These are phyloP conservation scores for Caenorhabditis imperialis DNA, from an alignment of 2,888 invertebrate species.

Conservation along the genomic window DNA sequence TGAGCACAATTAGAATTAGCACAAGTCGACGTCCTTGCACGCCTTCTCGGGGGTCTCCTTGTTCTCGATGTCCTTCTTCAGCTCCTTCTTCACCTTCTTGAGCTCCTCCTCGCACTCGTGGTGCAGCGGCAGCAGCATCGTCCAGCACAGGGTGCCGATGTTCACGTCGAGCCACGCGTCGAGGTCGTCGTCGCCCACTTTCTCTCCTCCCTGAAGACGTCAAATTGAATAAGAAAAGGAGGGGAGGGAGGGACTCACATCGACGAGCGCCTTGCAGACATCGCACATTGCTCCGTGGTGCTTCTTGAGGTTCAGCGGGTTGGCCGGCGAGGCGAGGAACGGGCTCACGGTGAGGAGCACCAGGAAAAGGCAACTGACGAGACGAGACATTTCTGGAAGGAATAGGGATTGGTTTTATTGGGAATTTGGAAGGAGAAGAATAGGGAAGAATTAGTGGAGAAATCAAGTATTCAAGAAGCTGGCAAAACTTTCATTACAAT, in stretches of 20 bases:
- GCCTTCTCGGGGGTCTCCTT: slow-evolving; percentile 48
- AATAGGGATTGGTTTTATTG: background rate
- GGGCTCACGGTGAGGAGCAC: slow-evolving; percentile 16
- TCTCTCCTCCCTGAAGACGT: slow-evolving; percentile 45
- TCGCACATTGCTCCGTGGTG: slow-evolving; percentile 54
- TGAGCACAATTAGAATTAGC: slow-evolving; percentile 23
- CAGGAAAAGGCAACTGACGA: slow-evolving; percentile 10
- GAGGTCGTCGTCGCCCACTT: slow-evolving; percentile 50
- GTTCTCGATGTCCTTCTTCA: slow-evolving; percentile 56
- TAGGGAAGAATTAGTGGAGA: too few relatives aligned
- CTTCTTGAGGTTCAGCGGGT: slow-evolving; percentile 47
- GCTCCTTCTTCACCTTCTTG: slow-evolving; percentile 50
- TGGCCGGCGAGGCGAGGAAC: slow-evolving; percentile 30
- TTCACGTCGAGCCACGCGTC: slow-evolving; percentile 56
- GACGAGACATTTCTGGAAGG: slow-evolving; percentile 17
- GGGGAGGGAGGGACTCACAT: slow-evolving; percentile 4
- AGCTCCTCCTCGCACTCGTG: slow-evolving; percentile 51
- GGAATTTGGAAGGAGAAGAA: too few relatives aligned
- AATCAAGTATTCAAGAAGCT: too few relatives aligned
- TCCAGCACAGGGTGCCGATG: slow-evolving; percentile 49
- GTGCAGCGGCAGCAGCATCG: slow-evolving; percentile 47
- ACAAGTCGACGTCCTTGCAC: slow-evolving; percentile 50
- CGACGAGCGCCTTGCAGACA: slow-evolving; percentile 50
- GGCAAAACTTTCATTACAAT: background rate
- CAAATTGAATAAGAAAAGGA: background rate